Evolutionary conservation across 2,113 vertebrate genomes (phyloP), one percentile per base, ranked within the genome.

Genomic region (Salvelinus namaycush): DNA sequence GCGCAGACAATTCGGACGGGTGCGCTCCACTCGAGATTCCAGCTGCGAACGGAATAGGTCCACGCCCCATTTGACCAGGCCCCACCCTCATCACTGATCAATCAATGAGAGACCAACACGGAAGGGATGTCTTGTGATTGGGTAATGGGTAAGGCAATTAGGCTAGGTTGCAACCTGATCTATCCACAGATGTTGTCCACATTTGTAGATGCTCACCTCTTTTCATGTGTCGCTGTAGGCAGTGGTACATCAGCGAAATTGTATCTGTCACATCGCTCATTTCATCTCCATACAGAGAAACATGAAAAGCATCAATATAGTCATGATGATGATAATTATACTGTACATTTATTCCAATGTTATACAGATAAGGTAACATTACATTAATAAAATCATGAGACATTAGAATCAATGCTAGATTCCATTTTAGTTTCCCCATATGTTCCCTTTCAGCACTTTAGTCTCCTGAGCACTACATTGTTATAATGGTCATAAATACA

Each of bases 1-100:
- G 49, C 69, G 12, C 73, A 70, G 70, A 74, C 81, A 75, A 79
- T 82, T 74, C 76, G 39, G 8, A 27, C 65, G 0, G 0, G 22
- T 44, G 76, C 76, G 77, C 87, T 82, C 79, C 14, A 48, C 81
- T 22, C 57, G 80, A 82, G 81, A 76, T 87, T 92, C 91, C 92
- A 91, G 93, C 89, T 90, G 91, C 89, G 82, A 84, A 79, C 69
- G 39, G 67, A 68, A 82, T 26, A 39, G 29, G 82, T 85, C 89
- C 87, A 92, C 90, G 90, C 92, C 92, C 89, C 83, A 0, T 29
- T 29, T 54, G 72, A 65, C 24, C 72, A 82, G 84, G 87, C 83
- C 83, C 90, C 87, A 86, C 88, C 89, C 84, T 79, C 82, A 12
- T 62, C n/a, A 64, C 81, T 74, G 68, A 84, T 87, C 83, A 83